Percentiles rank a stretch among this genome's conserved stretches.
Evolutionary conservation across 2,113 vertebrate genomes (phyloP).

Genomic region (Indicator maculatus): DNA sequence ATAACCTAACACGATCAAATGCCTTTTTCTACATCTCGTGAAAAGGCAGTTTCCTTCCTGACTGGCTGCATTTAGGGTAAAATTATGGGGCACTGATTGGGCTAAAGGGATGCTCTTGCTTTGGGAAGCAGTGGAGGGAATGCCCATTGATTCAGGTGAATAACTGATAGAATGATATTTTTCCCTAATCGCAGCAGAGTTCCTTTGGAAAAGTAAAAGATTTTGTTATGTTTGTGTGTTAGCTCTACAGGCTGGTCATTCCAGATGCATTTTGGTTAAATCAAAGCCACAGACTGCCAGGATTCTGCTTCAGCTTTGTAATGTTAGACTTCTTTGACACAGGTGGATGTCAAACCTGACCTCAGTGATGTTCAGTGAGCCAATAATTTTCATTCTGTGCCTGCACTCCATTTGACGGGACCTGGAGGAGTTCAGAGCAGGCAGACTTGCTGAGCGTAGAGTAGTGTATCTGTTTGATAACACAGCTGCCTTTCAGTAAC

Average conservation of each 20-base stretch:
- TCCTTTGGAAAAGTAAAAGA: neutral
- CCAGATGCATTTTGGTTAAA: conserved; percentile 26
- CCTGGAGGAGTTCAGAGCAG: conserved; percentile 25
- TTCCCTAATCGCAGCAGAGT: neutral
- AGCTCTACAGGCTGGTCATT: neutral
- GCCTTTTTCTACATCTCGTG: neutral
- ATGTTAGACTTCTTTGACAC: neutral
- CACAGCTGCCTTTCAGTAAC: conserved; percentile 4
- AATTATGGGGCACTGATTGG: neutral
- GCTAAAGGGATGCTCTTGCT: neutral
- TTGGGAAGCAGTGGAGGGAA: neutral
- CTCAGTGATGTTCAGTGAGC: conserved; percentile 29
- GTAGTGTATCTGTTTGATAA: conserved; percentile 37
- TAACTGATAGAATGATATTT: neutral
- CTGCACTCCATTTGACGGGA: neutral
- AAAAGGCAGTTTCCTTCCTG: neutral
- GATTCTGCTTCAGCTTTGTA: conserved; percentile 1
- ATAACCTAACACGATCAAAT: neutral
- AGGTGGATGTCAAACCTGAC: conserved; percentile 34
- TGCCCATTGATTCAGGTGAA: neutral
- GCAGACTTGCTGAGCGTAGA: neutral
- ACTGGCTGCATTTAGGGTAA: neutral
- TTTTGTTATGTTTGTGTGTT: neutral
- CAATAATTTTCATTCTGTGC: conserved; percentile 24
- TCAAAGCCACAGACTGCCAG: conserved; percentile 1